These are phyloP conservation scores for Schizopygopsis pylzovi DNA, from an alignment of 2,797 vertebrate genomes.

Conservation along the genomic window DNA sequence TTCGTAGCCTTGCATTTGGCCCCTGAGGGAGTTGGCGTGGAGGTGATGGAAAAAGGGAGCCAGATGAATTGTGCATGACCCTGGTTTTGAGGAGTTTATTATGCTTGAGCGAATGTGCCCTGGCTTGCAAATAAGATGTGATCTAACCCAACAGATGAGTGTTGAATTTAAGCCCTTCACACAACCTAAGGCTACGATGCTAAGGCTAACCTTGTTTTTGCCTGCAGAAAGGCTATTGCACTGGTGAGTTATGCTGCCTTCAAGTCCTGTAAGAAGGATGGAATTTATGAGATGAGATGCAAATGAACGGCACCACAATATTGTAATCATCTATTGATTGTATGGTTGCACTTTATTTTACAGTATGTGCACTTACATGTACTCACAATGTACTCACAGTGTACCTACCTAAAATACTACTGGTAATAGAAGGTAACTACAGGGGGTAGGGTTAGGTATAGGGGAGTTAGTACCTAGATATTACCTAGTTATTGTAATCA, in stretches of 20 bases:
- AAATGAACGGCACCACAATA: background rate
- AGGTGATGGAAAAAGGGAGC: conserved; percentile 33
- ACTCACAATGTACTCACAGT: no score
- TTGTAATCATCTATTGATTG: background rate
- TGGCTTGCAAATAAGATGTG: conserved; percentile 29
- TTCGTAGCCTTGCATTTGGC: conserved; percentile 1
- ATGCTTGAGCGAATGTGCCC: conserved; percentile 34
- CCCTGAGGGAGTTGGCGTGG: conserved; percentile 43
- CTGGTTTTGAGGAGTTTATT: conserved; percentile 27
- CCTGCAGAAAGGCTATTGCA: conserved; percentile 46
- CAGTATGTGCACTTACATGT: no score
- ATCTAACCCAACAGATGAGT: conserved; percentile 37
- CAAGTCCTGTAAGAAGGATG: background rate
- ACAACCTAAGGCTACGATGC: conserved; percentile 45
- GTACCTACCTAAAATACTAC: no score
- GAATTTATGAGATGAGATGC: background rate
- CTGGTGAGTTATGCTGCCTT: conserved; percentile 9
- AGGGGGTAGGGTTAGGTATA: no score
- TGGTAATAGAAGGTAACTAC: no score
- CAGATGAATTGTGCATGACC: conserved; percentile 43
- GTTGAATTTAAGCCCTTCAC: conserved; percentile 29
- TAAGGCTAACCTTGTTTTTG: conserved; percentile 42
- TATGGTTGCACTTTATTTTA: background rate
- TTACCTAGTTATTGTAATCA: no score
- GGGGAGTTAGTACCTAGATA: no score